Base-by-base conservation (phyloP, 2,113 vertebrate genomes). In the Bos indicus region DNA sequence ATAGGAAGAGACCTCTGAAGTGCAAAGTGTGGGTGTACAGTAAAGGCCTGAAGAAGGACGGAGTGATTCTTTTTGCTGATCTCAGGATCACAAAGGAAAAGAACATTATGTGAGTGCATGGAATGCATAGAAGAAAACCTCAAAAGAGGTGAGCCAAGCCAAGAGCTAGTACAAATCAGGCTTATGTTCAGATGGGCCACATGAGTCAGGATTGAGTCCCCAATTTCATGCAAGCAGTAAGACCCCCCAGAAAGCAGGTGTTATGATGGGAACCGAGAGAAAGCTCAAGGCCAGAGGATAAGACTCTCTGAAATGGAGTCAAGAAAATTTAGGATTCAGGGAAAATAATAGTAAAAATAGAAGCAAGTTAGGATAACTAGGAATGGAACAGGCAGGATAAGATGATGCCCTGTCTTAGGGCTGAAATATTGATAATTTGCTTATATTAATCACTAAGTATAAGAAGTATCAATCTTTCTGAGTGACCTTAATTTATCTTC, bases 21-120 rank as follows among this genome's bases (percentile, higher is more conserved):
- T 48, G 28, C 15, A 93, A 85, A 91, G 54, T 30, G 4, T 62
- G 64, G 19, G 7, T 86, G 26, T 33, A 71, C 7, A 30, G 33
- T 36, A 82, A 56, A 59, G 7, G 17, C 23, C 14, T 59, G 64
- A 11, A 10, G 5, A 87, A 19, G 1, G 48, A 46, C 25, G 8
- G 9, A 87, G 26, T 23, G 59, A 46, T 5, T 59, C 71, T 15
- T n/a, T 85, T 33, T 77, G 33, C 40, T 56, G 21, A 30, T 13
- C 30, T 6, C 28, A 54, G 54, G 6, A 67, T 67, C 64, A 28
- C 8, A 90, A 21, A 57, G 6, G 43, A 13, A 13, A 85, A 26
- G 16, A 40, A 26, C 26, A 11, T 2, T 14, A 40, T 0, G 0
- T 2, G 14, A 57, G 21, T 30, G 7, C 1, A 13, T 6, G 28